Conservation (phyloP, 2,113 vertebrate genomes). For the Tauraco erythrolophus region DNA sequence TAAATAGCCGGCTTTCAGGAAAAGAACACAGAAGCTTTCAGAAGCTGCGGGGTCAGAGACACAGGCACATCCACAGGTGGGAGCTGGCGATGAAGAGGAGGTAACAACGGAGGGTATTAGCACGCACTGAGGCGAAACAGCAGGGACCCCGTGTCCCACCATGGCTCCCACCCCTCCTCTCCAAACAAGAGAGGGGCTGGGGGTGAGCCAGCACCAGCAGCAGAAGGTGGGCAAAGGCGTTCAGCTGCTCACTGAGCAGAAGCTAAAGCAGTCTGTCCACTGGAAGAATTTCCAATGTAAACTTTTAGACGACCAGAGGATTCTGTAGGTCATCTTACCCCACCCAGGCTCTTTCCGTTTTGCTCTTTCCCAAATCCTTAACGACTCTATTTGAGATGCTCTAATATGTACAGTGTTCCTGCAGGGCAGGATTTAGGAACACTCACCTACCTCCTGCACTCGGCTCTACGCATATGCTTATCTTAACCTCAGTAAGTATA, state of each 20-base stretch:
- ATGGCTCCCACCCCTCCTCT: neutral
- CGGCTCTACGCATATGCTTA: neutral
- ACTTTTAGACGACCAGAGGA: neutral
- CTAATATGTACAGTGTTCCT: neutral
- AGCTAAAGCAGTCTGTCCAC: neutral
- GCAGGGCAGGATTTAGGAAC: constrained; percentile 3
- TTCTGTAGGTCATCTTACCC: neutral
- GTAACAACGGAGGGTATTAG: constrained; percentile 3
- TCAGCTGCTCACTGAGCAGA: neutral
- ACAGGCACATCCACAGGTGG: constrained; percentile 54
- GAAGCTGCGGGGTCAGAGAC: constrained; percentile 18
- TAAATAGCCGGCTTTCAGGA: constrained; percentile 12
- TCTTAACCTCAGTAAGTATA: constrained; percentile 9
- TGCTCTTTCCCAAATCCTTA: neutral
- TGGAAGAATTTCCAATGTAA: neutral
- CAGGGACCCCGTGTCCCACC: neutral
- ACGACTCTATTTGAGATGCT: neutral
- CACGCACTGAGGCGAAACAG: constrained; percentile 23
- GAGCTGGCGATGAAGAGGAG: constrained; percentile 14
- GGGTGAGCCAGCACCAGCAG: neutral
- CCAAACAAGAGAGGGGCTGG: neutral
- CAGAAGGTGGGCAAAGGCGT: constrained; percentile 2
- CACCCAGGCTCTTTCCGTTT: neutral
- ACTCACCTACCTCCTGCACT: neutral
- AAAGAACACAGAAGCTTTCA: constrained; percentile 49